Percentiles rank a stretch among this genome's conserved stretches.
phyloP scores from a whole-genome alignment of 2,797 vertebrate genomes.

The Lateolabrax maculatus region DNA sequence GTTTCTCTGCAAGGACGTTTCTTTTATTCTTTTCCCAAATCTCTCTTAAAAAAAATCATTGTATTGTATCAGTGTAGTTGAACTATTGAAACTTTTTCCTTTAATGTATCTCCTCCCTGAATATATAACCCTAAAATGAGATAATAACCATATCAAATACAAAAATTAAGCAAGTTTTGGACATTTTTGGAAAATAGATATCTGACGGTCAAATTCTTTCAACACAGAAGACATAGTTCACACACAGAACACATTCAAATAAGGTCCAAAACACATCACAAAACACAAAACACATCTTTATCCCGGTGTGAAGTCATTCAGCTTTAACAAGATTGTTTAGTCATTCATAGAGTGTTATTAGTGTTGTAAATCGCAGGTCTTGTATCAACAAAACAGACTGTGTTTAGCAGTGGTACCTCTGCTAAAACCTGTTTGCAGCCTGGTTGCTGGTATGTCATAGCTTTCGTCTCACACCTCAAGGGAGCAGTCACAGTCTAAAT shows the following conservation, averaged over 20 bases:
- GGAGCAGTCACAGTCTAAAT: constrained; percentile 51
- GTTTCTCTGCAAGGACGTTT: background rate
- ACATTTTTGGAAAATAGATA: background rate
- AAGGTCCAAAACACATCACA: constrained; percentile 7
- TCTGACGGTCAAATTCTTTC: background rate
- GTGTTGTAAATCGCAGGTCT: constrained; percentile 1
- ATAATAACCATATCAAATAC: background rate
- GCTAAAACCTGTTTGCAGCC: constrained; percentile 1
- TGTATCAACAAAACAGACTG: constrained; percentile 7
- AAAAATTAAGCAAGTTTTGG: background rate
- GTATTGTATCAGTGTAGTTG: background rate
- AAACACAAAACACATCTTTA: constrained; percentile 4
- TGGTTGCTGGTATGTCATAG: constrained; percentile 41
- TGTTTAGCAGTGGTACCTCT: background rate
- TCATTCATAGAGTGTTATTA: constrained; percentile 18
- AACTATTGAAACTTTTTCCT: background rate
- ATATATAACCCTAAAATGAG: background rate
- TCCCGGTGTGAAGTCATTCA: constrained; percentile 6
- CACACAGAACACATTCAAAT: background rate
- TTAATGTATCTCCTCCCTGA: background rate
- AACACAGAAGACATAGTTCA: background rate
- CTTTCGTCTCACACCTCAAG: constrained; percentile 39
- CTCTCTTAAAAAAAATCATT: background rate
- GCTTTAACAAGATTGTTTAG: constrained; percentile 23
- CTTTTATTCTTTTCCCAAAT: background rate